Base-by-base conservation (phyloP, 2,113 vertebrate genomes). In the Marmota monax region DNA sequence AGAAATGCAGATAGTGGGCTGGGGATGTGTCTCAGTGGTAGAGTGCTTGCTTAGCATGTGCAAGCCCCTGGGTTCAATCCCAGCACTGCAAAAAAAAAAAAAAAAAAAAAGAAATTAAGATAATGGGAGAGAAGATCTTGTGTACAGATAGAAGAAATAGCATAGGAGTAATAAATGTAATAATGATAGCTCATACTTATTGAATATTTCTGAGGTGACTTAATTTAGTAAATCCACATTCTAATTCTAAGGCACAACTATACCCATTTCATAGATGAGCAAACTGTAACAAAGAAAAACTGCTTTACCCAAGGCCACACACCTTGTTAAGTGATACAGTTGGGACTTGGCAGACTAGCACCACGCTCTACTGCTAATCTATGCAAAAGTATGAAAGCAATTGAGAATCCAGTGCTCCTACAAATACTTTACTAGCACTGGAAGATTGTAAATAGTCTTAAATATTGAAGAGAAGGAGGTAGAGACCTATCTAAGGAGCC, bases 341-440 rank as follows among this genome's bases (percentile, higher is more conserved):
- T 37, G 91, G 39, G 78, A 87, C 58, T 48, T 86, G 29, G 67
- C 37, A 76, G n/a, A 53, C 56, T 91, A 48, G n/a, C n/a, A 79
- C 2, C 37, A 73, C 3, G 61, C 23, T 74, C 58, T 72, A 83
- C 25, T 73, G 32, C 37, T 70, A 69, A 63, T 53, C 65, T 70
- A 42, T 65, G 51, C 25, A 76, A 84, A 96, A 91, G 80, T 89
- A 89, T 79, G 37, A 93, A 80, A 86, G 34, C 79, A 85, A 95
- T 58, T 86, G 48, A 89, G 22, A 67, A 82, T n/a, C 17, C 23
- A 13, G 53, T 84, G 29, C 84, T 53, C 70, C 74, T 80, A 39
- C 16, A 74, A 80, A 56, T 20, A 84, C 73, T 61, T 78, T 51
- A 85, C 74, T 67, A 76, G 74, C 76, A 70, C 58, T 32, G 56